phyloP scores from a whole-genome alignment of 2,113 vertebrate genomes.

The Xiphophorus couchianus region DNA sequence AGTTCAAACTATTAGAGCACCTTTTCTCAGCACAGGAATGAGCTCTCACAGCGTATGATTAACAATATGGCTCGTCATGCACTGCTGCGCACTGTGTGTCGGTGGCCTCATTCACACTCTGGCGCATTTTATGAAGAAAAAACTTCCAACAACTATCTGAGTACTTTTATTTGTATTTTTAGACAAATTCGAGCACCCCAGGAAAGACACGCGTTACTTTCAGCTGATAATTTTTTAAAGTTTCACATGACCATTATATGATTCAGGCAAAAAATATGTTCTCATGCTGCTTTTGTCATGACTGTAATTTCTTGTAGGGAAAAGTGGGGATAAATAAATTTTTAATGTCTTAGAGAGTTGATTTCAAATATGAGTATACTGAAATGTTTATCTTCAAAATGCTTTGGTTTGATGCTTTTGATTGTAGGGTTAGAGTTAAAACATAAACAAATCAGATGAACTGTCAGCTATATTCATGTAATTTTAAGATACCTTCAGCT shows the following conservation, averaged over 20 bases:
- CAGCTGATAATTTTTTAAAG: not conserved
- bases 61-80: constrained; percentile 14
- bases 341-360: no score
- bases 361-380: no score
- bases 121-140: not conserved
- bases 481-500: no score
- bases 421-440: no score
- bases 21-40: constrained; percentile 7
- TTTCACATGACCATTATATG: not conserved
- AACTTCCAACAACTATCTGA: not conserved
- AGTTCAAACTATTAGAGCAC: constrained; percentile 52
- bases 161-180: not conserved
- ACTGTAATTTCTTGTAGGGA: not conserved
- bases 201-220: not conserved
- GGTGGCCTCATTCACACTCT: constrained; percentile 4
- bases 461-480: no score
- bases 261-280: not conserved
- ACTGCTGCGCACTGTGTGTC: constrained; percentile 12
- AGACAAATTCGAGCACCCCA: no score
- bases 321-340: no score
- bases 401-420: no score
- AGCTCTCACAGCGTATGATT: constrained; percentile 13
- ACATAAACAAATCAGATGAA: no score
- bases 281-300: not conserved
- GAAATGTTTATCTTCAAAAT: no score